Percentiles rank a stretch among this genome's conserved stretches.
These are phyloP conservation scores for Sinohyriopsis cumingii DNA, from an alignment of 2,888 invertebrate species.

Conservation along the genomic window DNA sequence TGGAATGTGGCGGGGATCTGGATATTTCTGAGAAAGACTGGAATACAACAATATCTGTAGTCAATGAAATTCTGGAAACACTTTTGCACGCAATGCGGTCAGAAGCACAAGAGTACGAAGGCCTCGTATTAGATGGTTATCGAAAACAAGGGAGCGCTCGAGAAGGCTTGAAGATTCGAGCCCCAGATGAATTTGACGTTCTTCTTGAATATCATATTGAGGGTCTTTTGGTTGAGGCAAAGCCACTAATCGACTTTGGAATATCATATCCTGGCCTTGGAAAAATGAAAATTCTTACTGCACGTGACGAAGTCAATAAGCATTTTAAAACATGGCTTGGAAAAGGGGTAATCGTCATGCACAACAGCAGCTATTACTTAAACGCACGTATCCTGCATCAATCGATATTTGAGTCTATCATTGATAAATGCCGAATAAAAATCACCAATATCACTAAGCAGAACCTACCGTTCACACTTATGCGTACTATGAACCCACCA, in stretches of 20 bases:
- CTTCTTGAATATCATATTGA: conserved; percentile 25
- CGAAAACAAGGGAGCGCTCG: conserved; percentile 33
- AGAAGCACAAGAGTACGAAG: conserved; percentile 11
- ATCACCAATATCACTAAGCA: background rate
- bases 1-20: conserved; percentile 1
- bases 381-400: conserved; percentile 17
- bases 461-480: conserved; percentile 10
- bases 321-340: conserved; percentile 10
- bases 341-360: conserved; percentile 9
- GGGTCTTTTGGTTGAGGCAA: conserved; percentile 7
- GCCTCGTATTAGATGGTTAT: conserved; percentile 18
- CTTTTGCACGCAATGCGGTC: conserved; percentile 8
- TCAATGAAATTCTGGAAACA: conserved; percentile 1
- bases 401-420: conserved; percentile 18
- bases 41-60: background rate
- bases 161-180: conserved; percentile 33
- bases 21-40: conserved; percentile 6
- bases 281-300: background rate
- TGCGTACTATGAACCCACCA: conserved; percentile 21
- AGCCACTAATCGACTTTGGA: too few species aligned
- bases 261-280: background rate
- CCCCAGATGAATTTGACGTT: conserved; percentile 35
- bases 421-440: conserved; percentile 7
- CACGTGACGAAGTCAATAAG: background rate
- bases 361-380: conserved; percentile 1